A percentile compares a stretch with the other conserved stretches of the same genome.
Conservation (phyloP, 2,797 vertebrate genomes). For the Clarias platycephalus region DNA sequence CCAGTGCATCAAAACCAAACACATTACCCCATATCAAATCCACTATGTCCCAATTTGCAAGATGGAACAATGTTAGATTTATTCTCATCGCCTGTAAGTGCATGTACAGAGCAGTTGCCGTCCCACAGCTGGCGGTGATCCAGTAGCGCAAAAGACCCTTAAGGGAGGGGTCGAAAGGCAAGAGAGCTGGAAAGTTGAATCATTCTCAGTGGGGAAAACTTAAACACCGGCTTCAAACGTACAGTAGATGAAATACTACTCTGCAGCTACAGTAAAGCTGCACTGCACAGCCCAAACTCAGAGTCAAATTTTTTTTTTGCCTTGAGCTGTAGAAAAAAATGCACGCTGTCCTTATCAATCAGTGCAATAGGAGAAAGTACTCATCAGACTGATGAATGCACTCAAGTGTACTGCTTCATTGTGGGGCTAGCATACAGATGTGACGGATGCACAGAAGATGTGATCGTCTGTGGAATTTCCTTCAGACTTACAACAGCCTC, state of each 20-base stretch:
- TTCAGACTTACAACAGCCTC: conserved; percentile 32
- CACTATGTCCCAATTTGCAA: background rate
- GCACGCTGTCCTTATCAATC: background rate
- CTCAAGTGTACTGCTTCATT: background rate
- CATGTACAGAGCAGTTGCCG: conserved; percentile 7
- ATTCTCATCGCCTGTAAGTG: conserved; percentile 13
- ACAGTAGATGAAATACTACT: conserved; percentile 50
- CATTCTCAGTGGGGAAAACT: conserved; percentile 55
- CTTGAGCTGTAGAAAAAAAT: background rate
- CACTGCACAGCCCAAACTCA: conserved; percentile 2
- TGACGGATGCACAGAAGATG: background rate
- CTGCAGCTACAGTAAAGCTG: conserved; percentile 30
- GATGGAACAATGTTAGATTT: conserved; percentile 14
- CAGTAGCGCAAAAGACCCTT: conserved; percentile 29
- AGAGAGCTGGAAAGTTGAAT: conserved; percentile 39
- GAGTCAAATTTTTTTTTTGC: background rate
- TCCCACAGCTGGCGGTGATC: conserved; percentile 15
- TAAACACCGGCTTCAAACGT: conserved; percentile 44
- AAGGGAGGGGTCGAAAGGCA: conserved; percentile 43
- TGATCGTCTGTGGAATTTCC: background rate
- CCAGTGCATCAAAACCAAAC: conserved; percentile 9
- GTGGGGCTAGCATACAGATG: background rate
- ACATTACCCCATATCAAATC: background rate
- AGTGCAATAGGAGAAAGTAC: background rate
- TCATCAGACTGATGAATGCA: background rate